phyloP scores from a whole-genome alignment of 1,140 invertebrate species.

The Drosophila kepulauana region DNA sequence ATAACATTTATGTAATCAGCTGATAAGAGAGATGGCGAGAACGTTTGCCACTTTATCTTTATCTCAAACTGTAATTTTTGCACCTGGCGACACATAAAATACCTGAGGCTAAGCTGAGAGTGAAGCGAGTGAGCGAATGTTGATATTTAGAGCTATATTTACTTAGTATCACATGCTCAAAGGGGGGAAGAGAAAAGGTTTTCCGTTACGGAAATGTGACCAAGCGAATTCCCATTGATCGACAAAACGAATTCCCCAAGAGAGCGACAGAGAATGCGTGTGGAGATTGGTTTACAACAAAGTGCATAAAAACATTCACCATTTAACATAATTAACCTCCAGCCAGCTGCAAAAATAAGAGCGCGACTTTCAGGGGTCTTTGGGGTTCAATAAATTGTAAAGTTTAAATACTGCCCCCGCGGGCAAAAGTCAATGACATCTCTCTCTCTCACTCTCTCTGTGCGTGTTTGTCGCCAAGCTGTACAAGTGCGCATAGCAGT shows the following conservation, averaged over 20 bases:
- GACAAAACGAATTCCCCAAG: not conserved
- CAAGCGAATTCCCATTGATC: conserved; percentile 4
- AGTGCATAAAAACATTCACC: conserved; percentile 44
- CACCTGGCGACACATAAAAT: conserved; percentile 19
- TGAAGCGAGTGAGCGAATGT: not conserved
- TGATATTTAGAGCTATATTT: not conserved
- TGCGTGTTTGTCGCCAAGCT: conserved; percentile 9
- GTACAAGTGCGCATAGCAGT: conserved; percentile 24
- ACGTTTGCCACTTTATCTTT: conserved; percentile 28
- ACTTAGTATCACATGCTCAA: conserved; percentile 31
- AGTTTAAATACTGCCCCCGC: conserved; percentile 16
- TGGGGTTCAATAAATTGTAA: conserved; percentile 59
- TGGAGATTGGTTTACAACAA: conserved; percentile 10
- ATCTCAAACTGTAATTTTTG: conserved; percentile 12
- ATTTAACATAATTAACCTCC: conserved; percentile 73
- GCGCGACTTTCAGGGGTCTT: conserved; percentile 12
- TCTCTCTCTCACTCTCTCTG: no score
- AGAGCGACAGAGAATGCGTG: not conserved
- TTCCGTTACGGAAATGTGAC: conserved; percentile 23
- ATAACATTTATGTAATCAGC: conserved; percentile 31
- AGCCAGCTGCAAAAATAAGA: conserved; percentile 2
- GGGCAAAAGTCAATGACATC: conserved; percentile 64
- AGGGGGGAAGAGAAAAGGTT: conserved; percentile 12
- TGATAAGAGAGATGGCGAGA: conserved; percentile 36
- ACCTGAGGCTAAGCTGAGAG: not conserved